Base-by-base conservation (phyloP, 1,140 invertebrate genomes). In the Xylocopa sonorina region DNA sequence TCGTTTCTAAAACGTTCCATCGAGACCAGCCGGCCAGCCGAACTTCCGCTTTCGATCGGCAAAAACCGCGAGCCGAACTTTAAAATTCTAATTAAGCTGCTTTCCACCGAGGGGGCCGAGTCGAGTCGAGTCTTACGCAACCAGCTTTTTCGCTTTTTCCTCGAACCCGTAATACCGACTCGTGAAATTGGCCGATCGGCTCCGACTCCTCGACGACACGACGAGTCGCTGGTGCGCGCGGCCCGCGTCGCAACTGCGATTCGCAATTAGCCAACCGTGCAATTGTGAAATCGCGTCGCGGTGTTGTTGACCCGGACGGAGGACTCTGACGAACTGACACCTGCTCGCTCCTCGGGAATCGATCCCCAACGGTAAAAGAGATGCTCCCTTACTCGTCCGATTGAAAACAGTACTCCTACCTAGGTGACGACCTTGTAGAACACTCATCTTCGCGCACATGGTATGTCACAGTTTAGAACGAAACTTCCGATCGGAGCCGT, bases 361-460 rank as follows among this genome's bases (percentile, higher is more conserved):
- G 51, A 80, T 83, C 79, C 32, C 50, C n/a, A n/a, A n/a, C n/a
- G n/a, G n/a, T n/a, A n/a, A n/a, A n/a, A n/a, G 10, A 27, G 24
- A 34, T 38, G 3, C 55, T 78, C 27, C 24, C n/a, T 14, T 29
- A 3, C 46, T 12, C 7, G 43, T 32, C 5, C 21, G 18, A 18
- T 24, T 63, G 51, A 48, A 46, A 62, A 32, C 29, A 51, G 34
- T 3, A 21, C 4, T 64, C 84, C 62, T 93, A 93, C 92, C 92
- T 91, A 92, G 88, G 85, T 91, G 92, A 83, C 92, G 89, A 86
- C 91, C 91, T 85, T 93, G 92, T 41, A 93, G 90, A 62, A 93
- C 91, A 89, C 92, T 93, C 92, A 93, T 93, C 83, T 93, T 93
- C 84, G 92, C 90, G 84, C 91, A 93, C 92, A 93, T 93, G 66